Conservation (phyloP, 2,113 vertebrate genomes). For the Acrocephalus arundinaceus region DNA sequence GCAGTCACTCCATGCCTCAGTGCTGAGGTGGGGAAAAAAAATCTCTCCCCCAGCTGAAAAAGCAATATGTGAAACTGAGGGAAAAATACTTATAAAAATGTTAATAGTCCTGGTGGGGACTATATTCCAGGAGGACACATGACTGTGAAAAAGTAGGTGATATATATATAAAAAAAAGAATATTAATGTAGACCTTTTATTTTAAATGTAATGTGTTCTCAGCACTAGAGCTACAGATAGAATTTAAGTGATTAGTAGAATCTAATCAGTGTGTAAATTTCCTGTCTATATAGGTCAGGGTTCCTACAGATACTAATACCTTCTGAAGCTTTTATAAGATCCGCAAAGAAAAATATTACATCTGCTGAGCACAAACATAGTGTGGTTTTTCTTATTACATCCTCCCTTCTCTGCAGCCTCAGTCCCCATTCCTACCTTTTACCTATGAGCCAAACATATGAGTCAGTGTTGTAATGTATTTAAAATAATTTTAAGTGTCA, state of each 20-base stretch:
- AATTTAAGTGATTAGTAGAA: background rate
- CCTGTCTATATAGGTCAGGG: fast-evolving
- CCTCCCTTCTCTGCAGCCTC: background rate
- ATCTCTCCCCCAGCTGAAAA: background rate
- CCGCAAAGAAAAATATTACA: background rate
- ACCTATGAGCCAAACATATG: fast-evolving
- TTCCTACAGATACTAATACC: background rate
- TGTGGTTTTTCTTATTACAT: background rate
- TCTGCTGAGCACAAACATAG: background rate
- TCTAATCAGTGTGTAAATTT: background rate
- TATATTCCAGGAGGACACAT: background rate
- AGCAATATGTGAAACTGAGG: background rate
- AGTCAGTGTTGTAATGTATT: background rate
- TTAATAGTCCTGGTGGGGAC: background rate
- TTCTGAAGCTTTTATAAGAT: background rate
- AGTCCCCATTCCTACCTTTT: background rate
- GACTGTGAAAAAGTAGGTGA: background rate
- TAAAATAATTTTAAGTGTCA: background rate
- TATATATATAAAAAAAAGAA: background rate
- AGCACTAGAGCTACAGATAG: background rate
- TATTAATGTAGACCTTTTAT: background rate
- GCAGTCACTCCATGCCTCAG: background rate
- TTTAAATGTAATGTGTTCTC: background rate
- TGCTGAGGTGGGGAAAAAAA: background rate
- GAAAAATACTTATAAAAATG: background rate